Base-by-base conservation (phyloP, 2,888 invertebrate genomes). In the Myopa tessellatipennis region DNA sequence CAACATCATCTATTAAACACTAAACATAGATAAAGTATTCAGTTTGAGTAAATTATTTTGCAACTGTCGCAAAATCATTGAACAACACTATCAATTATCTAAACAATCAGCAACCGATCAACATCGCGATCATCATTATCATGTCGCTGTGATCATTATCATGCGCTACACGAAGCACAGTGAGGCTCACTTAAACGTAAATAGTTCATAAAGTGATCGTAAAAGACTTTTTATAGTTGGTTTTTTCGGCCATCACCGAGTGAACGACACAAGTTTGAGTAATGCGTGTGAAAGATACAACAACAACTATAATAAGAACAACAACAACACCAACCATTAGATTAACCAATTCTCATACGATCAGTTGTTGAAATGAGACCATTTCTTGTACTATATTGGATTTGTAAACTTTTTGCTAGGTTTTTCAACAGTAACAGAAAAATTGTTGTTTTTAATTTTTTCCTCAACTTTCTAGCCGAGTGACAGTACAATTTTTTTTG, bases 191-290 rank as follows among this genome's bases (percentile, higher is more conserved):
- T 84, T 87, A 86, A 85, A 85, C 86, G 86, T 88, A 88, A 88
- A 88, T 87, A 87, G 86, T 85, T 87, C 87, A 87, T 88, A 88
- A 88, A 88, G 87, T 81, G 83, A 82, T 85, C 86, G 83, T 87
- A 84, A 85, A 87, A 82, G 81, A 84, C 84, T 84, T 86, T 83
- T 87, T 85, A 87, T 83, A 87, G 84, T 45, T 45, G 85, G 55
- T 74, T 80, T 79, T 79, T 81, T 81, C 78, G 82, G 82, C 81
- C 81, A 80, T 80, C 80, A 79, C 80, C 78, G 16, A 55, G 26
- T 26, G 14, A 61, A 26, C 61, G n/a, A 12, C 26, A 26, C 2
- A 18, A 61, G 12, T n/a, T 58, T 58, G 18, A 26, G 58, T 58
- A 71, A 55, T 55, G 52, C 58, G 10, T 8, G n/a, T 55, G 34